A percentile compares a stretch with the other conserved stretches of the same genome.
Evolutionary conservation across 2,797 vertebrate species (phyloP).

Genomic region (Apodemus agrarius): DNA sequence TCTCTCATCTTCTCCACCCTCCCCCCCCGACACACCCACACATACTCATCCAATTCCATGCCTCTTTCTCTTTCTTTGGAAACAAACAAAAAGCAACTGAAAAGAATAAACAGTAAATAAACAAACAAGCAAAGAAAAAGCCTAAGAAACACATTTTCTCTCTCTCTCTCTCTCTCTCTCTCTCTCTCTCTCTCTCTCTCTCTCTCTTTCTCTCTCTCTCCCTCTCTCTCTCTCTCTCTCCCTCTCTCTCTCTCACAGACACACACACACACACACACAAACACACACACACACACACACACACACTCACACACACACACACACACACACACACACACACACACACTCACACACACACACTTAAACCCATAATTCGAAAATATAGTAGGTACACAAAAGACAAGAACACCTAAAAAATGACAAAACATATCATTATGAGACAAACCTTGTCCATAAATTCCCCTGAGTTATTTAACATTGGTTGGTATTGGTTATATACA

Average conservation of each 20-base stretch:
- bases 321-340: not conserved
- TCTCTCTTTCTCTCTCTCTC: no score
- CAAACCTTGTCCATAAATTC: not conserved
- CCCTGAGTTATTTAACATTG: not conserved
- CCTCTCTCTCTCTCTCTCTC: no score
- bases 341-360: no score
- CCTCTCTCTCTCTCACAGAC: no score
- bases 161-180: no score
- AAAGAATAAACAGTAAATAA: not conserved
- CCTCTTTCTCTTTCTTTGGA: not conserved
- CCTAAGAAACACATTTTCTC: not conserved
- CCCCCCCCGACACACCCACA: fast-evolving
- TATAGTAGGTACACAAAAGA: not conserved
- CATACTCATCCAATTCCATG: not conserved
- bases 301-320: no score
- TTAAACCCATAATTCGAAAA: not conserved
- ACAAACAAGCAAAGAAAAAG: not conserved
- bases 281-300: no score
- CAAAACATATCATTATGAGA: not conserved
- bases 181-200: no score
- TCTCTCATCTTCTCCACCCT: not conserved
- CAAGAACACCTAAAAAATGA: not conserved
- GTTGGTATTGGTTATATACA: not conserved
- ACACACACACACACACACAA: no score
- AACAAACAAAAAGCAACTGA: not conserved